Evolutionary conservation across 2,888 invertebrate genomes (phyloP).

Genomic region (Scaptomyza caliginosa): DNA sequence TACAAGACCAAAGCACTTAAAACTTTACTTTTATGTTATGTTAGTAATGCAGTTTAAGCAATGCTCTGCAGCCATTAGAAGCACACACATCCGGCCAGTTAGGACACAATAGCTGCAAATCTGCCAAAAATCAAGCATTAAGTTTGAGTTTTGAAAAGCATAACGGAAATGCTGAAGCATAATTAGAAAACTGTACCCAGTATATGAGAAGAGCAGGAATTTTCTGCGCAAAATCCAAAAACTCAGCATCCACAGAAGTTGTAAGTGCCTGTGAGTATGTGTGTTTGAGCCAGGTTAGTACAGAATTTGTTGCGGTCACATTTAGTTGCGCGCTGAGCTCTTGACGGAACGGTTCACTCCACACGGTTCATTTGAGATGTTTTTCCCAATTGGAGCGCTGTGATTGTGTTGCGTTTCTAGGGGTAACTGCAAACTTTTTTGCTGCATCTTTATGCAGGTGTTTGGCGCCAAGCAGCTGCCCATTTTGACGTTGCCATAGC

Average conservation of each 20-base stretch:
- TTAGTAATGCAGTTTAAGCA: neutral
- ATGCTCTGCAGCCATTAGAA: neutral
- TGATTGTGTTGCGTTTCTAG: conserved; percentile 22
- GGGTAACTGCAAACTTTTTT: neutral
- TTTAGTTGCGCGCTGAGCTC: conserved; percentile 68
- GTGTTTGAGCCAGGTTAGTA: neutral
- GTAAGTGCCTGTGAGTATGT: too few species aligned
- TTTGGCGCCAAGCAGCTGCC: conserved; percentile 75
- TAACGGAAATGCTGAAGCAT: conserved; percentile 37
- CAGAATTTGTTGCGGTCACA: conserved; percentile 1
- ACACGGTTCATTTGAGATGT: conserved; percentile 28
- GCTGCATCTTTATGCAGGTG: conserved; percentile 44
- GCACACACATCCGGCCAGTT: neutral
- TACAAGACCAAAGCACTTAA: too few species aligned
- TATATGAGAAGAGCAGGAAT: conserved; percentile 18
- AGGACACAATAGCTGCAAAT: neutral
- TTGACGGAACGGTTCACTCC: conserved; percentile 63
- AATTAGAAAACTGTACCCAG: conserved; percentile 53
- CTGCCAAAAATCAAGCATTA: neutral
- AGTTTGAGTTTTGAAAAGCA: conserved; percentile 20
- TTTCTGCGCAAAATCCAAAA: conserved; percentile 58
- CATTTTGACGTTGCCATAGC: conserved; percentile 56
- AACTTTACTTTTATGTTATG: neutral
- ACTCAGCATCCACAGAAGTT: conserved; percentile 56
- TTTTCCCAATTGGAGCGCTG: conserved; percentile 20